phyloP scores from a whole-genome alignment of 1,140 invertebrate species.

The Drosophila jambulina region DNA sequence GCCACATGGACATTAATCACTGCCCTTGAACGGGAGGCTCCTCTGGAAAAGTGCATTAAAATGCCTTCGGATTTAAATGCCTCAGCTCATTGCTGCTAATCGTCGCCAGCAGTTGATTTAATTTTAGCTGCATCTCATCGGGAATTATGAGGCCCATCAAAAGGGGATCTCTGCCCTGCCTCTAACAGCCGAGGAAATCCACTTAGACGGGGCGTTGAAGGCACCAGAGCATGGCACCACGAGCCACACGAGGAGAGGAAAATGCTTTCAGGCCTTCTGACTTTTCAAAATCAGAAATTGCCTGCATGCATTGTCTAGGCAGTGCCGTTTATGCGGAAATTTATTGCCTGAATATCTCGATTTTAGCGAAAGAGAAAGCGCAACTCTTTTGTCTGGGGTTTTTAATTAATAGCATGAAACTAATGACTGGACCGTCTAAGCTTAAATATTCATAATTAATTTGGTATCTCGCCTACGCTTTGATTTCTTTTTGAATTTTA shows the following conservation, averaged over 20 bases:
- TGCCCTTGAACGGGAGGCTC: constrained; percentile 61
- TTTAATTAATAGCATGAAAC: not conserved
- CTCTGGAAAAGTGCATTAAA: constrained; percentile 55
- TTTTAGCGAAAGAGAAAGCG: constrained; percentile 1
- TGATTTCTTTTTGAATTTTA: not conserved
- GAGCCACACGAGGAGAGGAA: constrained; percentile 17
- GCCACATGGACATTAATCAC: constrained; percentile 65
- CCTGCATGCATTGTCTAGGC: constrained; percentile 4
- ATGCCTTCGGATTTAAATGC: constrained; percentile 67
- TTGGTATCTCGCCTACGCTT: not conserved
- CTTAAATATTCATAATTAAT: constrained; percentile 3
- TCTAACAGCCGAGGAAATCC: constrained; percentile 36
- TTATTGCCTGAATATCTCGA: not conserved
- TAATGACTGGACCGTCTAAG: not conserved
- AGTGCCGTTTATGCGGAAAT: constrained; percentile 21
- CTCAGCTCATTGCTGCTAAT: constrained; percentile 76
- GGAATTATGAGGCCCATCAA: constrained; percentile 64
- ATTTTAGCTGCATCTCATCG: constrained; percentile 67
- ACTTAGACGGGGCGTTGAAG: constrained; percentile 67
- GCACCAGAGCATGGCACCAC: constrained; percentile 53
- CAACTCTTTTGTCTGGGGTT: not conserved
- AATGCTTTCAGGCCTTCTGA: constrained; percentile 34
- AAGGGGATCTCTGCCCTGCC: constrained; percentile 9
- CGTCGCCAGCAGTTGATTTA: constrained; percentile 66
- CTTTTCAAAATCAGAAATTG: constrained; percentile 12